Evolutionary conservation across 2,888 invertebrate genomes (phyloP).

Genomic region (Helobdella robusta): DNA sequence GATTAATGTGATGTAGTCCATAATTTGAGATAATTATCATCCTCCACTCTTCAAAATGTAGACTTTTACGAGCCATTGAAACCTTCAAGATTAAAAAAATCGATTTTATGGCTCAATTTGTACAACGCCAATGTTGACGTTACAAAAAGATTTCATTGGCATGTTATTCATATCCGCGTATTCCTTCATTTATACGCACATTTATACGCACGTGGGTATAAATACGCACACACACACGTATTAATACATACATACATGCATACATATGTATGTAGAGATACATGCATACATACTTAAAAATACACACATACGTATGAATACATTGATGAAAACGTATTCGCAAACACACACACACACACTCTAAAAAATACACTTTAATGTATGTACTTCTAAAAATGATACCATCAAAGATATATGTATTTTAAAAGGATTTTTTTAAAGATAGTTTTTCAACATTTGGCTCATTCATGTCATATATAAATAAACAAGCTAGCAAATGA

Average conservation of each 20-base stretch:
- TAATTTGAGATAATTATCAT: no score
- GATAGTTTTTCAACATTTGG: neutral
- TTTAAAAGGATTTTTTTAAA: neutral
- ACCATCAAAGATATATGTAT: no score
- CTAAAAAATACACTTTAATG: neutral
- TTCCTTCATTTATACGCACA: neutral
- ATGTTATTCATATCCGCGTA: no score
- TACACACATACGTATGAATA: constrained; percentile 24
- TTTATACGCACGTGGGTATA: constrained; percentile 3
- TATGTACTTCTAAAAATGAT: no score
- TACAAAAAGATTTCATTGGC: no score
- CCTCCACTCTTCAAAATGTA: no score
- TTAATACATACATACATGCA: constrained; percentile 17
- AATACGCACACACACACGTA: constrained; percentile 1
- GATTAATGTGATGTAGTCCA: no score
- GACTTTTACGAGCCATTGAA: no score
- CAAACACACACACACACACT: neutral
- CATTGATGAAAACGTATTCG: neutral
- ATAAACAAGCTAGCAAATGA: neutral
- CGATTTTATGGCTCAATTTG: no score
- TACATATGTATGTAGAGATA: constrained; percentile 19
- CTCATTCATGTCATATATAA: neutral
- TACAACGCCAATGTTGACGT: no score
- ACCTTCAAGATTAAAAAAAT: no score
- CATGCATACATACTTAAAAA: constrained; percentile 20